Evolutionary conservation across 2,888 invertebrate species (phyloP), one percentile per base, ranked within the genome.

Genomic region (Cerastis rubricosa): DNA sequence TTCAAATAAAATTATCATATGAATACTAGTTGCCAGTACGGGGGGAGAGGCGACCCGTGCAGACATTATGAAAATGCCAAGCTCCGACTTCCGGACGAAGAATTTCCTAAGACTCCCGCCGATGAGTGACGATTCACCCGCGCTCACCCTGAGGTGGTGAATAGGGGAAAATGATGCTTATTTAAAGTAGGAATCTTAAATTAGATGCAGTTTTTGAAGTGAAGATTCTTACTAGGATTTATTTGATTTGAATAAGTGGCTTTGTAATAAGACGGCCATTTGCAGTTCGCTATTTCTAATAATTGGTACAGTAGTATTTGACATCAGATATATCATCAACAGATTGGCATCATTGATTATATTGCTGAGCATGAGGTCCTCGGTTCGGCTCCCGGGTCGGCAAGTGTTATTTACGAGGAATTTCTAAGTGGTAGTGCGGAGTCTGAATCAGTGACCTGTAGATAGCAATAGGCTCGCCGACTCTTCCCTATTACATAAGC

Each of bases 51-150:
- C 85, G 86, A 76, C 75, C 75, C 81, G 73, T 72, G 87, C 75
- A 81, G 91, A 91, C 94, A 96, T 96, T 96, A 96, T 96, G 96
- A 96, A 96, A 96, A 96, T 96, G 91, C 92, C 92, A 92, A 94
- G 93, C 93, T 95, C 81, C 91, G 88, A 88, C 91, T 95, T 96
- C 96, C 96, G 96, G 92, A 72, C 89, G 91, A 95, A 95, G 94
- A 96, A 96, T 94, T 95, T 92, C 90, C 92, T 92, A 94, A 96
- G 96, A 95, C 94, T 90, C 84, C 84, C 82, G 75, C 76, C 84
- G 85, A 78, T 83, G 87, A 91, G 89, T 90, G 92, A 88, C 85
- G 88, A 89, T 87, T 81, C 68, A 68, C 81, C 73, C 80, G 74
- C 63, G 63, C 40, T 68, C 79, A 78, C 82, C 77, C 78, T 45